Base-by-base conservation (phyloP, 2,113 vertebrate genomes). In the Ivindomyrus marchei region DNA sequence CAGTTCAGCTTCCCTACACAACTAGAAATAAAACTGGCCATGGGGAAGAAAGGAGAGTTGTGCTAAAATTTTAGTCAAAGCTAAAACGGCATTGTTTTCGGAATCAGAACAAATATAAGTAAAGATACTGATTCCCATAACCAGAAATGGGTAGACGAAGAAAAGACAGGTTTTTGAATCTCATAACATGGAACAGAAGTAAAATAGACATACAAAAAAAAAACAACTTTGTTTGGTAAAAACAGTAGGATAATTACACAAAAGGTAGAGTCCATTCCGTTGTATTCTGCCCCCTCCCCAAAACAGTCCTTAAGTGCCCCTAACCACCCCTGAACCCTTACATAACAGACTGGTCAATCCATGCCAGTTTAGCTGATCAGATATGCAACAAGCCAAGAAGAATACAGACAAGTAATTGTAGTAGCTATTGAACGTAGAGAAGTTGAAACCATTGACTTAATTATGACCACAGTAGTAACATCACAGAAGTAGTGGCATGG, bases 61-160 rank as follows among this genome's bases (percentile, higher is more conserved):
- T 93, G 90, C 94, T 95, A 95, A 95, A 93, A 93, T 95, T 96
- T 96, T 96, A 96, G 96, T 96, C 94, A 92, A 95, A 92, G 90
- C 93, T 92, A 93, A 91, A 92, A 93, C 88, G 58, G 47, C 92
- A 92, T 93, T 94, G 39, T 85, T 80, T 21, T 80, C 6, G 36
- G 93, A 95, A 91, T 90, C 91, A 87, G 90, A 90, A 93, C 90
- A 90, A 92, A 93, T 90, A 93, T 90, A 92, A 91, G 91, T 31
- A 45, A 62, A 85, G 39, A 93, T 53, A 83, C 87, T 90, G 91
- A 92, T 11, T 91, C 93, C 94, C 93, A 94, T 95, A 95, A 94
- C 94, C 91, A 93, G 92, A 93, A 91, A 80, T 91, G 24, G 88
- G 83, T 85, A 84, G 84, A 62, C 77, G 85, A 85, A 88, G 89